Conservation (phyloP, 2,113 vertebrate species). For the Motacilla alba region DNA sequence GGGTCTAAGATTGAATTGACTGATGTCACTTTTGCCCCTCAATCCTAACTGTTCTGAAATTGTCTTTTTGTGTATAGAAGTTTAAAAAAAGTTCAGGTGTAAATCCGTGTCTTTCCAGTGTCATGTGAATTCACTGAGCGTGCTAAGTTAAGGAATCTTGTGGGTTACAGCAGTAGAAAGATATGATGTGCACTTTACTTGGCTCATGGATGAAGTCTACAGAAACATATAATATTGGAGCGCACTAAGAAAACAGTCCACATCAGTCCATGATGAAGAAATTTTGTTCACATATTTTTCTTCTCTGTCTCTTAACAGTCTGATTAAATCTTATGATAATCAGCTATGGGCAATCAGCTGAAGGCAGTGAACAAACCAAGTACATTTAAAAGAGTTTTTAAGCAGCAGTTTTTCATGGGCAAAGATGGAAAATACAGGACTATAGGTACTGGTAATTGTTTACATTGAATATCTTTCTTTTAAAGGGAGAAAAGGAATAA, state of each 20-base stretch:
- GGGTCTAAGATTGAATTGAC: background rate
- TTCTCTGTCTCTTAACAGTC: background rate
- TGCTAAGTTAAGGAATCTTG: background rate
- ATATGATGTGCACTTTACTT: accelerated
- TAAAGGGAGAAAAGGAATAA: slow-evolving; percentile 39
- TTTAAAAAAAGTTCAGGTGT: background rate
- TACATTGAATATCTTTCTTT: slow-evolving; percentile 34
- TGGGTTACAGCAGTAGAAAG: background rate
- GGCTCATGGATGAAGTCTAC: background rate
- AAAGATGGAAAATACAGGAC: background rate
- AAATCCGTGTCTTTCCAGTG: background rate
- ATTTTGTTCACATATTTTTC: background rate
- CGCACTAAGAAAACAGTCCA: background rate
- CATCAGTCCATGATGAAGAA: background rate
- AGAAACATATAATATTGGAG: background rate
- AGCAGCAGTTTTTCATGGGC: background rate
- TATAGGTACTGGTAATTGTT: background rate
- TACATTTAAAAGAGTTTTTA: slow-evolving; percentile 27
- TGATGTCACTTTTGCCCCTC: background rate
- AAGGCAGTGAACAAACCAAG: background rate
- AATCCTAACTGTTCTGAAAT: background rate
- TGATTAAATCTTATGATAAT: slow-evolving; percentile 32
- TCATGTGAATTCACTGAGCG: background rate
- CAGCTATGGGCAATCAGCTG: background rate
- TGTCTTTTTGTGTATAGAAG: background rate